These are phyloP conservation scores for Elgaria multicarinata DNA, from an alignment of 2,113 vertebrate genomes.

Conservation along the genomic window DNA sequence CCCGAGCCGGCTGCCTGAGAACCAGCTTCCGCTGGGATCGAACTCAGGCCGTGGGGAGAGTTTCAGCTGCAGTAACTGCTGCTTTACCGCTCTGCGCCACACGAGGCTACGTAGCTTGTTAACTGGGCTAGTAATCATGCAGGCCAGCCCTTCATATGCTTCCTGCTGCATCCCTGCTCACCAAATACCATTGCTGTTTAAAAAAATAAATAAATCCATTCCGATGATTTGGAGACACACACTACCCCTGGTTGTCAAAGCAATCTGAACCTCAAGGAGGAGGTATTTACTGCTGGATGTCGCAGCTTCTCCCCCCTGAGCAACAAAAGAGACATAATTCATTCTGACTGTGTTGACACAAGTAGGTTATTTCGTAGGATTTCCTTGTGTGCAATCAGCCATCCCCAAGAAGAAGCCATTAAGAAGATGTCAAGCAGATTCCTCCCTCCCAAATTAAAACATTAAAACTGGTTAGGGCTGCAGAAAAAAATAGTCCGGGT, in stretches of 20 bases:
- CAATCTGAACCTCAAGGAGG: slow-evolving; percentile 46
- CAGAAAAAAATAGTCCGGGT: slow-evolving; percentile 9
- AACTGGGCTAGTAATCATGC: no score
- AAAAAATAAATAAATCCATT: background rate
- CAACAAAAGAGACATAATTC: slow-evolving; percentile 54
- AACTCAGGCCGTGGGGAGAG: no score
- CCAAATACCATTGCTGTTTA: background rate
- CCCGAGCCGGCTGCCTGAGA: no score
- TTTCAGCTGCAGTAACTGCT: no score
- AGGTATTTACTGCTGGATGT: slow-evolving; percentile 39
- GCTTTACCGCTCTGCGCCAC: no score
- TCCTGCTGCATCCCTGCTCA: background rate
- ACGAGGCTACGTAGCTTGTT: no score
- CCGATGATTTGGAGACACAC: slow-evolving; percentile 28
- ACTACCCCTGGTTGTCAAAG: slow-evolving; percentile 55
- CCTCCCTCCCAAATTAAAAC: background rate
- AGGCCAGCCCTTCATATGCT: background rate
- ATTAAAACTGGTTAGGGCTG: background rate
- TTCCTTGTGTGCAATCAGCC: slow-evolving; percentile 50
- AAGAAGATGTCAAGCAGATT: slow-evolving; percentile 34
- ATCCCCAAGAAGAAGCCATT: slow-evolving; percentile 44
- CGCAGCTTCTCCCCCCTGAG: slow-evolving; percentile 36
- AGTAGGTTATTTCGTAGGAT: slow-evolving; percentile 50
- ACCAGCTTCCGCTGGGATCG: no score
- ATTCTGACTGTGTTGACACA: slow-evolving; percentile 60